Evolutionary conservation across 1,140 invertebrate genomes (phyloP).

Genomic region (Samia ricini): DNA sequence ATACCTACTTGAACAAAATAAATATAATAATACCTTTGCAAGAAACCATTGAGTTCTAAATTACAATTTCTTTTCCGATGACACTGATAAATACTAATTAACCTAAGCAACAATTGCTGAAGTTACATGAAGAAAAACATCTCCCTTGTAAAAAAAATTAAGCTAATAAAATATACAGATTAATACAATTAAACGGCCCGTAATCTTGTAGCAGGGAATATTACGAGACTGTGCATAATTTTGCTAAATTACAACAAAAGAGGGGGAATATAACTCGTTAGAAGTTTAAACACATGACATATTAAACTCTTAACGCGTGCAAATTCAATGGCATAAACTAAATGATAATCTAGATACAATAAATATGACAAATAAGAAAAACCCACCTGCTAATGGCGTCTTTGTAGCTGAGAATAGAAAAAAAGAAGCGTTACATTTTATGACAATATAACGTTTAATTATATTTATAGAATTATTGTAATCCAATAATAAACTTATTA

Average conservation of each 20-base stretch:
- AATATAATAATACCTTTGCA: background rate
- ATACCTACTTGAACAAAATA: background rate
- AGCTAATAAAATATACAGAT: too few species aligned
- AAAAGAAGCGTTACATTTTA: constrained; percentile 10
- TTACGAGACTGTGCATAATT: background rate
- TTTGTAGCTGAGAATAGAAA: constrained; percentile 57
- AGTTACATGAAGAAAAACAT: too few species aligned
- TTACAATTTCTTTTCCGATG: too few species aligned
- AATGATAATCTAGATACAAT: background rate
- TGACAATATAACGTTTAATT: background rate
- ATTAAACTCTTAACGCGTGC: background rate
- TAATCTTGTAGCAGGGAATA: too few species aligned
- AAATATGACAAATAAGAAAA: background rate
- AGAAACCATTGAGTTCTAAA: too few species aligned
- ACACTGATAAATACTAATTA: too few species aligned
- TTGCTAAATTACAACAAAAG: background rate
- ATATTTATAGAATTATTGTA: too few species aligned
- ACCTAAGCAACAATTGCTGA: too few species aligned
- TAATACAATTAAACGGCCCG: too few species aligned
- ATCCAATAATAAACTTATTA: too few species aligned
- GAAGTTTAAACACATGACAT: too few species aligned
- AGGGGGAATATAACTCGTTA: background rate
- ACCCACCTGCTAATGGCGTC: constrained; percentile 62
- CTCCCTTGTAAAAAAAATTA: too few species aligned
- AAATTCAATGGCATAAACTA: background rate